Conservation (phyloP, 1,140 invertebrate species). For the Maniola jurtina region DNA sequence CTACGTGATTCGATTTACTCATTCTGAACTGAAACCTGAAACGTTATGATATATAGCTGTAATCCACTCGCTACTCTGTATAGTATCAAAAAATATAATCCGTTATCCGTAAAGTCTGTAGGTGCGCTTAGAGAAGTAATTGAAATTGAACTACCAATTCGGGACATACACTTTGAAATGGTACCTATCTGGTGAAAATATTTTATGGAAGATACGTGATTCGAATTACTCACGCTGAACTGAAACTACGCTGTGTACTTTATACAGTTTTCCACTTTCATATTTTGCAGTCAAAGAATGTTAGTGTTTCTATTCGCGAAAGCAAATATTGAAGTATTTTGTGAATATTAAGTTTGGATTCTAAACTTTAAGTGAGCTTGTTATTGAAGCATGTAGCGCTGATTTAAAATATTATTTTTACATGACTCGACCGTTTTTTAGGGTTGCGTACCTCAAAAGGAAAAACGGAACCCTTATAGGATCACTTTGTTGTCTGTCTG, state of each 20-base stretch:
- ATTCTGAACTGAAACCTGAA: conserved; percentile 10
- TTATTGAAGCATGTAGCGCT: too few relatives aligned
- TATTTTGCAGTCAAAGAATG: background rate
- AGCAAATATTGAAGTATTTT: conserved; percentile 2
- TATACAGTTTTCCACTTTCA: conserved; percentile 6
- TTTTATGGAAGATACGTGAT: conserved; percentile 42
- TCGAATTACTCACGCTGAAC: conserved; percentile 34
- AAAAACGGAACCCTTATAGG: too few relatives aligned
- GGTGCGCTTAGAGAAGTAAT: conserved; percentile 33
- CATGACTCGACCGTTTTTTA: too few relatives aligned
- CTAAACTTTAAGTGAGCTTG: too few relatives aligned
- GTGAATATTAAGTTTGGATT: too few relatives aligned
- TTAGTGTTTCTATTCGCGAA: background rate
- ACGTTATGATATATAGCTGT: background rate
- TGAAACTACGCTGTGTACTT: conserved; percentile 17
- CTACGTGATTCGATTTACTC: conserved; percentile 36
- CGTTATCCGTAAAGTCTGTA: conserved; percentile 25
- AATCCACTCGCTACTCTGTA: background rate
- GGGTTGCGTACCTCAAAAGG: too few relatives aligned
- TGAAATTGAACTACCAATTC: conserved; percentile 42
- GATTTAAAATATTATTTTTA: too few relatives aligned
- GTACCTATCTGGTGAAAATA: conserved; percentile 42
- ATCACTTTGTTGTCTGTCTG: too few relatives aligned
- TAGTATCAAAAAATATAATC: background rate
- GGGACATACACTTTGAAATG: conserved; percentile 42